A percentile compares a stretch with the other conserved stretches of the same genome.
Evolutionary conservation across 1,140 invertebrate genomes (phyloP).

Genomic region (Yoshiicerus persimilis): DNA sequence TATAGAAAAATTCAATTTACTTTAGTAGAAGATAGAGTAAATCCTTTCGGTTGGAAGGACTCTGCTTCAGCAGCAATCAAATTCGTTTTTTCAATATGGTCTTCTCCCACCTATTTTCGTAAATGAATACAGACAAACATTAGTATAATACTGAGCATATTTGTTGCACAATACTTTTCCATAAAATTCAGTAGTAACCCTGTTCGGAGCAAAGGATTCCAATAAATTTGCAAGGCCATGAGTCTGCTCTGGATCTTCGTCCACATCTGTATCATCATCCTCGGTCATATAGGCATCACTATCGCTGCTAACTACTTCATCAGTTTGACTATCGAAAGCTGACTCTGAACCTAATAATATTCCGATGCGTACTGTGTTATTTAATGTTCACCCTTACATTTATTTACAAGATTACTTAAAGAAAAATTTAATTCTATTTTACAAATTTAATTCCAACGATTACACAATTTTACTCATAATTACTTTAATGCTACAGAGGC

Average conservation of each 20-base stretch:
- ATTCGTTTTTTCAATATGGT: conserved; percentile 52
- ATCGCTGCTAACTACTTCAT: too few species aligned
- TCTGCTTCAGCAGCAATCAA: conserved; percentile 93
- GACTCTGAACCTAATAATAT: conserved; percentile 62
- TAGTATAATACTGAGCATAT: background rate
- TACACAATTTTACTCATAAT: too few species aligned
- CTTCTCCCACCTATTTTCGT: conserved; percentile 23
- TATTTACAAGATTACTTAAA: too few species aligned
- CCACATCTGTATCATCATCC: conserved; percentile 76
- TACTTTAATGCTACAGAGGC: too few species aligned
- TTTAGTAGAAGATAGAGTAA: conserved; percentile 88
- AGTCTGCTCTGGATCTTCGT: conserved; percentile 60
- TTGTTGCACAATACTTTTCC: background rate
- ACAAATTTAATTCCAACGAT: too few species aligned
- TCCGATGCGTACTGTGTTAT: too few species aligned
- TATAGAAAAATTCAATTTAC: conserved; percentile 55
- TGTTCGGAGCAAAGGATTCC: conserved; percentile 40
- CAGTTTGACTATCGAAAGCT: too few species aligned
- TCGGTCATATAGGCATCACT: too few species aligned
- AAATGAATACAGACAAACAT: background rate
- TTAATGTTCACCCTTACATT: too few species aligned
- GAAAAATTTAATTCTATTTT: too few species aligned
- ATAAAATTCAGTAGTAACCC: conserved; percentile 4
- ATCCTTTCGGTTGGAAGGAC: conserved; percentile 96
- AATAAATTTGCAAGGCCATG: conserved; percentile 65